phyloP scores from a whole-genome alignment of 2,113 vertebrate species.

The Epinephelus moara region DNA sequence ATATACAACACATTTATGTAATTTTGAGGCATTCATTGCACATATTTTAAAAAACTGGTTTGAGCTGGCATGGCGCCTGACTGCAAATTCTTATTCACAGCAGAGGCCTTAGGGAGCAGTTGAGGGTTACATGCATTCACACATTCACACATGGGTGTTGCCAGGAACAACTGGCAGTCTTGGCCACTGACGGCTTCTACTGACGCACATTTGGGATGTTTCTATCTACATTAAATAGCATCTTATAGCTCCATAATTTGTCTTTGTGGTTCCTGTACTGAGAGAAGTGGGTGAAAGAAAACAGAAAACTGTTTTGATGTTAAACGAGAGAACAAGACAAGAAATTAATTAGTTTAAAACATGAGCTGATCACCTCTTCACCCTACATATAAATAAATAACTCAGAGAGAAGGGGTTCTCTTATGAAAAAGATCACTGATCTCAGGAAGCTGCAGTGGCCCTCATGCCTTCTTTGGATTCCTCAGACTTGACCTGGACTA shows the following conservation, averaged over 20 bases:
- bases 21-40: neutral
- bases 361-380: neutral
- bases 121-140: conserved; percentile 52
- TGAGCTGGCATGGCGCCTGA: neutral
- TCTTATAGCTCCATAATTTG: neutral
- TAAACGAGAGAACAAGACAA: neutral
- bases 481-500: conserved; percentile 23
- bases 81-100: conserved; percentile 30
- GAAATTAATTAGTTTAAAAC: neutral
- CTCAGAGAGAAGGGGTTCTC: neutral
- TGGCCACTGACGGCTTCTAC: neutral
- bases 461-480: conserved; percentile 14
- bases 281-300: neutral
- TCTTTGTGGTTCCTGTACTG: neutral
- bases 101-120: conserved; percentile 13
- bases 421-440: neutral
- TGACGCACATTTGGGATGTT: neutral
- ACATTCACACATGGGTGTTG: conserved; percentile 63
- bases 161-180: conserved; percentile 55
- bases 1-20: neutral
- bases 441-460: neutral
- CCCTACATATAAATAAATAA: neutral
- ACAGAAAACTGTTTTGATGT: neutral
- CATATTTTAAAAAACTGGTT: neutral
- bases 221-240: neutral